Percentiles rank a stretch among this genome's conserved stretches.
phyloP scores from a whole-genome alignment of 1,140 invertebrate species.

The Antheraea pernyi region DNA sequence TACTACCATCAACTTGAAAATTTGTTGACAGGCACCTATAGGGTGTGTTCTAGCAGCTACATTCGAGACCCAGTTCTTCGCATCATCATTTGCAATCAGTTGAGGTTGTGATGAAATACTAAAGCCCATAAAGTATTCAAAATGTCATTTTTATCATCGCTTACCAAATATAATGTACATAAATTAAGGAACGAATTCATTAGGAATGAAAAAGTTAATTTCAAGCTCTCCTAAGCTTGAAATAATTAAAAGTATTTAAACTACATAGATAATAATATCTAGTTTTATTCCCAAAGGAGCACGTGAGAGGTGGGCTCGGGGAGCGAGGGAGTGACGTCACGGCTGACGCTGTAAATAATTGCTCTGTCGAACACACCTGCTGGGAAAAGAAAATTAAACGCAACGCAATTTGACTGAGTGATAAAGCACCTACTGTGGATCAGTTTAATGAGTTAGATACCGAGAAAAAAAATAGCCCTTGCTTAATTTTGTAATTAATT shows the following conservation, averaged over 20 bases:
- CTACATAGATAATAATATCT: slow-evolving; percentile 57
- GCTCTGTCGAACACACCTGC: slow-evolving; percentile 78
- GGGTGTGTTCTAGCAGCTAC: no score
- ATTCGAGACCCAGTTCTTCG: no score
- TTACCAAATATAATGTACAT: no score
- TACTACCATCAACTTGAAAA: no score
- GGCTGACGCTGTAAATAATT: slow-evolving; percentile 76
- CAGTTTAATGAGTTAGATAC: slow-evolving; percentile 73
- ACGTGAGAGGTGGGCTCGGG: slow-evolving; percentile 33
- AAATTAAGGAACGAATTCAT: no score
- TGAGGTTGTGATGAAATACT: no score
- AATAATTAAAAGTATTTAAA: slow-evolving; percentile 53
- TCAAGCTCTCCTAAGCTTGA: slow-evolving; percentile 47
- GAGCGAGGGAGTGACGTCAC: slow-evolving; percentile 60
- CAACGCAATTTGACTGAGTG: slow-evolving; percentile 79
- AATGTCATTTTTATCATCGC: no score
- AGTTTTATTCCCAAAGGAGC: slow-evolving; percentile 54
- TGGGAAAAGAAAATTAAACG: slow-evolving; percentile 77
- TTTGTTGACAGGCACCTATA: no score
- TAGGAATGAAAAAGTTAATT: slow-evolving; percentile 12
- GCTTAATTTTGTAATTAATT: slow-evolving; percentile 70
- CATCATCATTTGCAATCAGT: no score
- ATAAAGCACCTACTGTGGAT: slow-evolving; percentile 75
- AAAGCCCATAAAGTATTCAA: no score
- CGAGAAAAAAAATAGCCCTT: slow-evolving; percentile 67